phyloP scores from a whole-genome alignment of 2,113 vertebrate genomes.

The Alaudala cheleensis region DNA sequence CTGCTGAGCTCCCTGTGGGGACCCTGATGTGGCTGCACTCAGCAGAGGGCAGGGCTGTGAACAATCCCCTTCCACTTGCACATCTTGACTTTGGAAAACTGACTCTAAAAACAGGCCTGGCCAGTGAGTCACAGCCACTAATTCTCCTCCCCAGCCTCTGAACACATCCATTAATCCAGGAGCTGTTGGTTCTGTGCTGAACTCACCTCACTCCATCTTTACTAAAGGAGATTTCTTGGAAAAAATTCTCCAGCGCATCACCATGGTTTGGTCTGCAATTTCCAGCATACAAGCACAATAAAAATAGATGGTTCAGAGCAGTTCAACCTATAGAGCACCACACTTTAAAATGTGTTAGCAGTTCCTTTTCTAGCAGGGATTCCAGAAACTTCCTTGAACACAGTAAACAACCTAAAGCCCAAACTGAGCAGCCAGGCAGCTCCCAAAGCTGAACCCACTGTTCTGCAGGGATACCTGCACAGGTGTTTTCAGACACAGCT shows the following conservation, averaged over 20 bases:
- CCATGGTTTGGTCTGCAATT: background rate
- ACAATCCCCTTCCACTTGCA: background rate
- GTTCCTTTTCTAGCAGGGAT: background rate
- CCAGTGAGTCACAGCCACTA: background rate
- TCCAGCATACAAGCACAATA: background rate
- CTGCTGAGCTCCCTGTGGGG: background rate
- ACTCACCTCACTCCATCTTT: background rate
- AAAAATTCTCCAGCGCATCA: background rate
- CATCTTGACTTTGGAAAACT: background rate
- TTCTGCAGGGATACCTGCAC: background rate
- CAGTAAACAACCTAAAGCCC: background rate
- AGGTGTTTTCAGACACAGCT: background rate
- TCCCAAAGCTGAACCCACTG: background rate
- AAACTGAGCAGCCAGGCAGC: background rate
- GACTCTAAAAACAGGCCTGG: background rate
- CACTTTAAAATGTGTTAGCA: background rate
- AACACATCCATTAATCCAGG: background rate
- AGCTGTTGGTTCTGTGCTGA: background rate
- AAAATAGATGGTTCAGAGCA: background rate
- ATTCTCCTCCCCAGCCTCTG: background rate
- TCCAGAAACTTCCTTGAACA: background rate
- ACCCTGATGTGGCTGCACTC: accelerated
- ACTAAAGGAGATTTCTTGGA: background rate
- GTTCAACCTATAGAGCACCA: background rate
- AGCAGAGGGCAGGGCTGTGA: background rate